Base-by-base conservation (phyloP, 2,888 invertebrate species). In the Mactromeris polynyma region DNA sequence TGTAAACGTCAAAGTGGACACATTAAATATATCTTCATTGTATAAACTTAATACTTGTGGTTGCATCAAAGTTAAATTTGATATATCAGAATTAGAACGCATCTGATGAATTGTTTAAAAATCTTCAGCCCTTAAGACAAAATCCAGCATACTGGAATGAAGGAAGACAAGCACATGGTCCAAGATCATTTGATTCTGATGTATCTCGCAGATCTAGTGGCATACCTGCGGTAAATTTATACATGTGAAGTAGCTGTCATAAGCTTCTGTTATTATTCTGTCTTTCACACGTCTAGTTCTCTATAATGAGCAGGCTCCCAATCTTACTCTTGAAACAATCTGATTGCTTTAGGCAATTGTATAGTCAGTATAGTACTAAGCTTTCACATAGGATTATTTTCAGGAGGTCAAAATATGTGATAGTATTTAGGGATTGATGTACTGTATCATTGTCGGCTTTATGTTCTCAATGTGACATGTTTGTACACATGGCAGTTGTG, bases 81-180 rank as follows among this genome's bases (percentile, higher is more conserved):
- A 46, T 46, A 9, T 3, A 64, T 64, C 9, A n/a, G 7, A 64
- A 17, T 73, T 73, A 73, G 73, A 36, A 33, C 33, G 26, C 36
- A 73, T 4, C 14, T 73, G 73, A 73, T 73, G 4, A 1, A 14
- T 2, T 51, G n/a, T 73, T 77, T 84, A n/a, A 31, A n/a, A 73
- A 73, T 69, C 83, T 73, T 77, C 85, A 91, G 89, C 86, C 84
- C 31, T 77, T 42, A 26, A 73, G 87, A 51, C 90, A 92, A 85
- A 89, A 85, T 42, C 92, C 89, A 38, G 31, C 81, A 26, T 92
- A 85, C 85, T 92, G 92, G 92, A 91, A 92, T 86, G 92, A 92
- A 54, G 92, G 92, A 17, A 85, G 69, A 40, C 79, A 83, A 26
- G 88, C 87, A 36, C 42, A 79, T n/a, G 87, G 92, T 82, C 92